phyloP scores from a whole-genome alignment of 2,888 invertebrate species.

The Sicus ferrugineus region DNA sequence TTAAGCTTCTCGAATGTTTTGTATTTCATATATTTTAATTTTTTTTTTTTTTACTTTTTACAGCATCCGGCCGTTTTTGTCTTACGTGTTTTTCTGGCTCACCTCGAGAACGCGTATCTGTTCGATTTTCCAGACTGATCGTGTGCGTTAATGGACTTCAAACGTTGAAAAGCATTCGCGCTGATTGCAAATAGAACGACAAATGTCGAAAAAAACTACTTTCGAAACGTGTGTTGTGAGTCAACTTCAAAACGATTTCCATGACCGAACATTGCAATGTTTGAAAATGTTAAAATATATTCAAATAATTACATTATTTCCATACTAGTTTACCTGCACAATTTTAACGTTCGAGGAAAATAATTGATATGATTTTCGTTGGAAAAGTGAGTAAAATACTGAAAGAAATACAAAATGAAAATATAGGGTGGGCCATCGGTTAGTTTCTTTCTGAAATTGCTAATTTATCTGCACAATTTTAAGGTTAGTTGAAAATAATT shows the following conservation, averaged over 20 bases:
- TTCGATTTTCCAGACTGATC: neutral
- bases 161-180: constrained; percentile 26
- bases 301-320: too few species aligned
- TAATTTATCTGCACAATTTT: too few species aligned
- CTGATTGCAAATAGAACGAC: too few species aligned
- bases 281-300: neutral
- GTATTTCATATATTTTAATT: neutral
- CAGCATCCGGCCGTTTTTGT: neutral
- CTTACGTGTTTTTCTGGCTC: neutral
- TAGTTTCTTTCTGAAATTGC: too few species aligned
- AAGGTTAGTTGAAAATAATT: too few species aligned
- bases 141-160: constrained; percentile 47
- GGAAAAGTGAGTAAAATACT: too few species aligned
- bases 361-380: too few species aligned
- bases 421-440: too few species aligned
- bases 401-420: too few species aligned
- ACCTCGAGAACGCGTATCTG: constrained; percentile 14
- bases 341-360: too few species aligned
- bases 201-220: neutral
- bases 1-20: neutral
- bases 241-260: too few species aligned
- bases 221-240: neutral
- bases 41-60: neutral
- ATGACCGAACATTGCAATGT: neutral
- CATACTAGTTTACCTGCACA: too few species aligned